Conservation (phyloP, 1,140 invertebrate species). For the Philaenus spumarius region DNA sequence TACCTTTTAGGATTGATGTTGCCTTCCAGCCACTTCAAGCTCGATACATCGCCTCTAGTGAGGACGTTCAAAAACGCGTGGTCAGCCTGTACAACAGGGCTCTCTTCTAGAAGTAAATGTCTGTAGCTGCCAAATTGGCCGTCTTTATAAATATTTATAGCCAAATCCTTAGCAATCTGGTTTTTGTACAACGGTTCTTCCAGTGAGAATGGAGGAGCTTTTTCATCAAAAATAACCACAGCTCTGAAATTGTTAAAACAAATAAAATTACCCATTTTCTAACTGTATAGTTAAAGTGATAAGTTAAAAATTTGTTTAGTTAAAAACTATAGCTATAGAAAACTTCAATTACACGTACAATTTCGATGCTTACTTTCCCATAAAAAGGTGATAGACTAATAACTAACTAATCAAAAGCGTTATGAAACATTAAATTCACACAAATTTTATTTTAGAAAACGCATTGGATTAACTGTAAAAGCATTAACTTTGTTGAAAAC, state of each 20-base stretch:
- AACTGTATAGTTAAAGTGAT: too few relatives aligned
- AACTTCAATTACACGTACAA: too few relatives aligned
- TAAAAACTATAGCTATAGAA: too few relatives aligned
- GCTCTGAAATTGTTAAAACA: constrained; percentile 46
- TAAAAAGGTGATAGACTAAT: too few relatives aligned
- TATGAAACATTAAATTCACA: too few relatives aligned
- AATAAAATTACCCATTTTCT: too few relatives aligned
- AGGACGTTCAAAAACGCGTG: constrained; percentile 74
- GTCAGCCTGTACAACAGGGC: constrained; percentile 40
- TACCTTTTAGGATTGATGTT: constrained; percentile 32
- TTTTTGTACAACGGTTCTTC: constrained; percentile 54
- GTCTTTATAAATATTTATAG: constrained; percentile 70
- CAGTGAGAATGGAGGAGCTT: constrained; percentile 56
- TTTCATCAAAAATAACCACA: constrained; percentile 55
- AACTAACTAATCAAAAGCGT: too few relatives aligned
- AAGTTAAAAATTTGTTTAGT: too few relatives aligned
- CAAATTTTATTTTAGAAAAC: too few relatives aligned
- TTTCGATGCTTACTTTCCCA: too few relatives aligned
- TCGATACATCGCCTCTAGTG: constrained; percentile 76
- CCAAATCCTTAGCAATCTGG: constrained; percentile 63
- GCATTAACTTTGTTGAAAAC: too few relatives aligned
- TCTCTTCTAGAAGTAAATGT: constrained; percentile 49
- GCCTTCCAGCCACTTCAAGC: constrained; percentile 74
- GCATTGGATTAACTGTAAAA: too few relatives aligned
- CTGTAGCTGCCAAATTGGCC: constrained; percentile 77